phyloP scores from a whole-genome alignment of 2,113 vertebrate species.

The Pygoscelis antarcticus region DNA sequence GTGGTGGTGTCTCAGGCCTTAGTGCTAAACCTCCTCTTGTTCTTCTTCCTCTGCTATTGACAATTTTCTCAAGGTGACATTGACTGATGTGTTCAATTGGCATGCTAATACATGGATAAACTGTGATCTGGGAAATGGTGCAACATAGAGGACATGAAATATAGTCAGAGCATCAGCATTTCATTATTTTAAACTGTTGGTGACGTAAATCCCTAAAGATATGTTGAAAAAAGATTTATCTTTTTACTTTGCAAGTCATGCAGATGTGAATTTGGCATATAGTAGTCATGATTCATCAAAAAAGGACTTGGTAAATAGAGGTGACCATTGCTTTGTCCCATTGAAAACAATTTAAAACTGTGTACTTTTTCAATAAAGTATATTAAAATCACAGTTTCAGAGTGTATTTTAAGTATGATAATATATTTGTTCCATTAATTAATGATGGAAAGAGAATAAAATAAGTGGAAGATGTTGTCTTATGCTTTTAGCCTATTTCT shows the following conservation, averaged over 20 bases:
- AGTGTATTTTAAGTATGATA: conserved; percentile 54
- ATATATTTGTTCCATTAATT: conserved; percentile 10
- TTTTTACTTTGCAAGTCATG: conserved; percentile 90
- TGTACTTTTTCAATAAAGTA: conserved; percentile 99
- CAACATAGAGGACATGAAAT: conserved; percentile 79
- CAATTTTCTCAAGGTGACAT: conserved; percentile 89
- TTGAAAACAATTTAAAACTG: conserved; percentile 86
- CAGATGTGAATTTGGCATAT: conserved; percentile 86
- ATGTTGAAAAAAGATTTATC: conserved; percentile 77
- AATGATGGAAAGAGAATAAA: conserved; percentile 16
- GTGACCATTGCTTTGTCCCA: conserved; percentile 91
- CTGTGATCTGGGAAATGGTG: conserved; percentile 81
- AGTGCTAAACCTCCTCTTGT: conserved; percentile 67
- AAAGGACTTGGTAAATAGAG: conserved; percentile 81
- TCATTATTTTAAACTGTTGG: conserved; percentile 86
- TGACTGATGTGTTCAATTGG: conserved; percentile 76
- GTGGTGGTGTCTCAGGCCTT: conserved; percentile 83
- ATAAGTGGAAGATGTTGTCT: background rate
- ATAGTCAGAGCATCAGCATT: conserved; percentile 83
- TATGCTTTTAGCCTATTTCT: conserved; percentile 15
- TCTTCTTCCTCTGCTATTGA: conserved; percentile 79
- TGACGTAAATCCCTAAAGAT: conserved; percentile 81
- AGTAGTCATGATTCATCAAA: conserved; percentile 73
- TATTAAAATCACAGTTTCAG: conserved; percentile 83
- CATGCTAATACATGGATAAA: conserved; percentile 84